These are phyloP conservation scores for Eupithecia pulchellata DNA, from an alignment of 2,888 invertebrate species.

Conservation along the genomic window DNA sequence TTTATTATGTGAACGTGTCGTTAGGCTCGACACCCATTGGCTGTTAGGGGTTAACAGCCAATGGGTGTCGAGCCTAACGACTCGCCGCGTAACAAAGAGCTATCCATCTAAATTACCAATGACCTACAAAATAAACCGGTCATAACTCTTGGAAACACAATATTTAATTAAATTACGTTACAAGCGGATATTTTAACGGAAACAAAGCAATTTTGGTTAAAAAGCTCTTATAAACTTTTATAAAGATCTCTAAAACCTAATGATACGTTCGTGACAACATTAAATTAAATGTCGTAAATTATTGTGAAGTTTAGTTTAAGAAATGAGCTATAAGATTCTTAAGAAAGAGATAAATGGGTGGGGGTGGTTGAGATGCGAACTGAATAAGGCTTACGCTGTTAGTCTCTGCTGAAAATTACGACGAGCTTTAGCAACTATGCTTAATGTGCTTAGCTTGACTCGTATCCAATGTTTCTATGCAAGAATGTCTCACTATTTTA, in stretches of 20 bases:
- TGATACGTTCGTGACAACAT: slow-evolving; percentile 21
- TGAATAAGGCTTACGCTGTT: background rate
- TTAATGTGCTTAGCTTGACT: background rate
- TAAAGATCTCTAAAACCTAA: slow-evolving; percentile 14
- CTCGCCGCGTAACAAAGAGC: slow-evolving; percentile 6
- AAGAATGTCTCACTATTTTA: background rate
- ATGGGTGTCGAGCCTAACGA: background rate
- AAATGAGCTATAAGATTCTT: background rate
- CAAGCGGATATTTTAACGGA: slow-evolving; percentile 24
- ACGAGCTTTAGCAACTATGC: background rate
- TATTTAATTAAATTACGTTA: slow-evolving; percentile 39
- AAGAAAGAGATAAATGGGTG: slow-evolving; percentile 4
- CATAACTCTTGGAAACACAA: slow-evolving; percentile 29
- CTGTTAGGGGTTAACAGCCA: too few species aligned
- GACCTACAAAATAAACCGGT: slow-evolving; percentile 20
- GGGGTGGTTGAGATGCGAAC: background rate
- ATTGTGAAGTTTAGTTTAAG: slow-evolving; percentile 3
- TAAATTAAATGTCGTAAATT: slow-evolving; percentile 15
- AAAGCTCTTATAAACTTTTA: slow-evolving; percentile 32
- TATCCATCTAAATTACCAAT: slow-evolving; percentile 20
- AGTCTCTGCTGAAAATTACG: slow-evolving; percentile 1
- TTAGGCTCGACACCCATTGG: too few species aligned
- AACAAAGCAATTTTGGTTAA: slow-evolving; percentile 30
- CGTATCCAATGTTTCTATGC: background rate
- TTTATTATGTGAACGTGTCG: background rate